Conservation (phyloP, 2,888 invertebrate genomes). For the Caenorhabditis sulstoni region DNA sequence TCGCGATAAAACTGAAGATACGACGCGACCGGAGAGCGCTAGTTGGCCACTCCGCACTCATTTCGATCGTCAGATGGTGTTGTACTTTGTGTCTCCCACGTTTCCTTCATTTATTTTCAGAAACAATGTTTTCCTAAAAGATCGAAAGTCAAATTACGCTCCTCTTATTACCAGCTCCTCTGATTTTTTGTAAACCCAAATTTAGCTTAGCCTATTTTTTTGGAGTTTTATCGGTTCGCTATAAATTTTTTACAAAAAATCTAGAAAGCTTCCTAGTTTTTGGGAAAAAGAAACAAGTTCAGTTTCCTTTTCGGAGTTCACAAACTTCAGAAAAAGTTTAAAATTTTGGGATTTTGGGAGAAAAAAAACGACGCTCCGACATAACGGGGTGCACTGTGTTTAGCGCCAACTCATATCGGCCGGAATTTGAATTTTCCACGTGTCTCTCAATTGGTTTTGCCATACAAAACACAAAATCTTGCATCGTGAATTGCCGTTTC, state of each 20-base stretch:
- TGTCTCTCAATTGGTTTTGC: conserved; percentile 19
- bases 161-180: too few species aligned
- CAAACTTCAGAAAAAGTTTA: neutral
- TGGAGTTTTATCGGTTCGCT: too few species aligned
- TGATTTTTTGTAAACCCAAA: too few species aligned
- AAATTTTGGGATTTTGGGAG: conserved; percentile 15
- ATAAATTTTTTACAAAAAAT: too few species aligned
- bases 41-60: conserved; percentile 20
- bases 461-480: neutral
- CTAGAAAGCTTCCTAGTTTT: too few species aligned
- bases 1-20: conserved; percentile 48
- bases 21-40: neutral
- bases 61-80: conserved; percentile 11
- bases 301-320: too few species aligned
- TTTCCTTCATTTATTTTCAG: neutral
- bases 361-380: conserved; percentile 32
- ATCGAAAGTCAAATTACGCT: too few species aligned
- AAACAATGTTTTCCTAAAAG: too few species aligned
- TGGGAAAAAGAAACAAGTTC: too few species aligned
- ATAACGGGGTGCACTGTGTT: conserved; percentile 10
- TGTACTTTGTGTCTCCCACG: conserved; percentile 28
- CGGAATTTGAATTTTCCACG: conserved; percentile 35
- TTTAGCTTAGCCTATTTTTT: too few species aligned
- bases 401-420: conserved; percentile 4
- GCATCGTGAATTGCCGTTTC: neutral